phyloP scores from a whole-genome alignment of 2,888 invertebrate genomes.

The Dryobotodes eremita region DNA sequence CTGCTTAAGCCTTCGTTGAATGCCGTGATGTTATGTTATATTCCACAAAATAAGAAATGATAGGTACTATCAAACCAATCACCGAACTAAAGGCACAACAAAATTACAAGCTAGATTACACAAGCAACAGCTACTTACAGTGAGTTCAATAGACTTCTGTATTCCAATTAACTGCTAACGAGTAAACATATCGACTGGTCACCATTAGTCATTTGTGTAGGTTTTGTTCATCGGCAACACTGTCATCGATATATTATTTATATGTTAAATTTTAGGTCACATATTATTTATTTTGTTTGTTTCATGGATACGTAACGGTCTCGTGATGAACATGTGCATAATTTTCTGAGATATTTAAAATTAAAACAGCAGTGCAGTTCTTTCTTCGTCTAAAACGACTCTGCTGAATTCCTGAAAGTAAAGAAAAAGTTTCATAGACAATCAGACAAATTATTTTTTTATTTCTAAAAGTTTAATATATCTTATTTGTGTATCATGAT shows the following conservation, averaged over 20 bases:
- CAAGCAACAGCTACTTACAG: slow-evolving; percentile 38
- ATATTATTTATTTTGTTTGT: slow-evolving; percentile 9
- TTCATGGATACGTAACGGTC: slow-evolving; percentile 1
- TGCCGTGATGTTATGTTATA: neutral
- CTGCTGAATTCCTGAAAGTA: neutral
- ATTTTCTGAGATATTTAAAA: neutral
- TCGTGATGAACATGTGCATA: neutral
- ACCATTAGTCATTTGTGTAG: slow-evolving; percentile 74
- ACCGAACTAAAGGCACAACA: slow-evolving; percentile 7
- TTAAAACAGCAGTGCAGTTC: neutral
- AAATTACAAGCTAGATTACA: slow-evolving; percentile 40
- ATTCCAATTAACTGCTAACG: slow-evolving; percentile 73
- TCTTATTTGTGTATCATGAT: neutral
- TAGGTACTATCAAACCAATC: neutral
- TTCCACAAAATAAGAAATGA: neutral
- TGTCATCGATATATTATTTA: slow-evolving; percentile 33
- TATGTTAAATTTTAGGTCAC: slow-evolving; percentile 33
- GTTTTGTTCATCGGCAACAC: slow-evolving; percentile 65
- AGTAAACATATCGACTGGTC: slow-evolving; percentile 65
- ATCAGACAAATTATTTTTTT: neutral
- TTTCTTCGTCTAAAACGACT: neutral
- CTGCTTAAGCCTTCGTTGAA: neutral
- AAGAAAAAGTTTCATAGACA: neutral
- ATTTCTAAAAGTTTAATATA: neutral
- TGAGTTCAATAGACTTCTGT: slow-evolving; percentile 71